A percentile compares a stretch with the other conserved stretches of the same genome.
These are phyloP conservation scores for Catharus bicknelli DNA, from an alignment of 2,113 vertebrate genomes.

Conservation along the genomic window DNA sequence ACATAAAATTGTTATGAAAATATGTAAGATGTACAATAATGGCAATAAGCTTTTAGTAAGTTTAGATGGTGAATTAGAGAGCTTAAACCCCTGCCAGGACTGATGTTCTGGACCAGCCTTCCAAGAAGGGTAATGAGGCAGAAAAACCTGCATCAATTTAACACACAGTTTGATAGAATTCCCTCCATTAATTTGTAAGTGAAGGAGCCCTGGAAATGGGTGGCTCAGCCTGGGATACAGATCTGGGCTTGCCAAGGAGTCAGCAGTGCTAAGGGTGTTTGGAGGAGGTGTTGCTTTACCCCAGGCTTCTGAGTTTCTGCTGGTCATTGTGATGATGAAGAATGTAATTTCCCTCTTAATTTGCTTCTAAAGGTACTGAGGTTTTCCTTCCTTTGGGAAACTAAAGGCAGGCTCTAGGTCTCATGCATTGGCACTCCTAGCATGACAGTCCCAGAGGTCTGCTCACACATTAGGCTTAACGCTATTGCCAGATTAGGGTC, in stretches of 20 bases:
- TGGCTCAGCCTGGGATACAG: background rate
- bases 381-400: background rate
- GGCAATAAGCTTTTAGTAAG: background rate
- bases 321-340: background rate
- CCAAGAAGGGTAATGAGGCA: background rate
- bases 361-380: background rate
- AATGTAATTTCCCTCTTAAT: background rate
- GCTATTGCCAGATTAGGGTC: slow-evolving; percentile 54
- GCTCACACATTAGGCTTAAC: slow-evolving; percentile 11
- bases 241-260: background rate
- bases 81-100: background rate
- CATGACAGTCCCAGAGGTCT: background rate
- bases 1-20: background rate
- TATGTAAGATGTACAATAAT: background rate
- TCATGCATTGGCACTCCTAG: background rate
- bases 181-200: background rate
- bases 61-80: background rate
- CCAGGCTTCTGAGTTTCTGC: background rate
- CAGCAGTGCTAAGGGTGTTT: background rate
- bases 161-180: background rate
- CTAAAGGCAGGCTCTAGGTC: background rate
- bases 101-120: background rate
- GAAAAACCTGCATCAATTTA: background rate
- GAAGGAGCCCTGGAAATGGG: background rate
- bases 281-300: background rate